These are phyloP conservation scores for Fistularia commersonii DNA, from an alignment of 2,797 vertebrate species.

Conservation along the genomic window DNA sequence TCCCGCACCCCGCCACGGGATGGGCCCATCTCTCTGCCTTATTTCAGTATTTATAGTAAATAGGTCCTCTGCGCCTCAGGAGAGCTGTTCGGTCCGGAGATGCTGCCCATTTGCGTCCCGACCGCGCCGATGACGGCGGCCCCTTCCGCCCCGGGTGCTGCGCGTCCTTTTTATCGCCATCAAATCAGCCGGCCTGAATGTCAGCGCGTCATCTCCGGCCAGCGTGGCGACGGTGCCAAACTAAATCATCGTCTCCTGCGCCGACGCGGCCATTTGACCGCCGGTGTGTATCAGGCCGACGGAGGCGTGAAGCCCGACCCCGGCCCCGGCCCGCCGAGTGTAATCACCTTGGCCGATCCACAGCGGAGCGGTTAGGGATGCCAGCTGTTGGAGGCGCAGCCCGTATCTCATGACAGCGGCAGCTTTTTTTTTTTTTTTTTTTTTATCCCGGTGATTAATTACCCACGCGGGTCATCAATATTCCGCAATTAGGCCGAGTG, in stretches of 20 bases:
- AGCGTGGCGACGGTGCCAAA: conserved; percentile 47
- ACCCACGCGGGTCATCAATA: conserved; percentile 58
- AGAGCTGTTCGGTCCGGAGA: conserved; percentile 39
- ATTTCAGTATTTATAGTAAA: conserved; percentile 64
- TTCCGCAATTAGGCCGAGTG: conserved; percentile 44
- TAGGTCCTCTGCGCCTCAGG: conserved; percentile 40
- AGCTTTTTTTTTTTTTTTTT: neutral
- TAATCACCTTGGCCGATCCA: conserved; percentile 45
- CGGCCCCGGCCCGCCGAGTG: conserved; percentile 11
- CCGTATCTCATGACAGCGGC: conserved; percentile 48
- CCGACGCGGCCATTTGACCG: conserved; percentile 57
- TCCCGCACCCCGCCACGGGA: conserved; percentile 15
- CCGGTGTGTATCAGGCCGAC: conserved; percentile 52
- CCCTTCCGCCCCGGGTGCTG: conserved; percentile 52
- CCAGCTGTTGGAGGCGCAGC: conserved; percentile 37
- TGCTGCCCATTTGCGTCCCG: conserved; percentile 53
- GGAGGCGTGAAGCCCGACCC: conserved; percentile 37
- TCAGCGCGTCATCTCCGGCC: conserved; percentile 55
- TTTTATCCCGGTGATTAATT: conserved; percentile 49
- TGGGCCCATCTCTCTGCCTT: conserved; percentile 27
- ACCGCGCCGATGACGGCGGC: conserved; percentile 48
- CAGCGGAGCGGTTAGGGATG: conserved; percentile 24
- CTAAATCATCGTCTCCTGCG: conserved; percentile 57
- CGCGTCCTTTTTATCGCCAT: conserved; percentile 65
- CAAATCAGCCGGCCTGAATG: conserved; percentile 58